These are phyloP conservation scores for Lepilemur ruficaudatus DNA, from an alignment of 2,797 vertebrate genomes.

Conservation along the genomic window DNA sequence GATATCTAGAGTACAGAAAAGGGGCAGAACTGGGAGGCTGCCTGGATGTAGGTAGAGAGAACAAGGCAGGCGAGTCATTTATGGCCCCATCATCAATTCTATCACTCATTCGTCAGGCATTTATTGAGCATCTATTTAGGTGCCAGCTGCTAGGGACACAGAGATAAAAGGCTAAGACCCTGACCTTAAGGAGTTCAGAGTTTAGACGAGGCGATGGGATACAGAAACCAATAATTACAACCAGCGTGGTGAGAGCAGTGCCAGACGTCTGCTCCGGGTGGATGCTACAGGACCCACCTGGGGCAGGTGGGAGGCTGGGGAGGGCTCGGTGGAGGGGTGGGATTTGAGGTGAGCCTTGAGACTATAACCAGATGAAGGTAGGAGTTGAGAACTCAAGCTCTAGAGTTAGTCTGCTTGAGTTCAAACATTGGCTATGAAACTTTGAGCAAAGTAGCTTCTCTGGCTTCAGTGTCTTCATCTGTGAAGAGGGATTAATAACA, in stretches of 20 bases:
- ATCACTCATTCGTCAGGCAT: neutral
- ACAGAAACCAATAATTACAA: neutral
- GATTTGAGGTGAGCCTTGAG: neutral
- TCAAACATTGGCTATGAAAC: neutral
- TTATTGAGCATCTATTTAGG: conserved; percentile 51
- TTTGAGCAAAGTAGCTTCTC: neutral
- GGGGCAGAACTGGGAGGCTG: neutral
- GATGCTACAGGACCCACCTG: neutral
- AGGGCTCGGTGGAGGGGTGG: neutral
- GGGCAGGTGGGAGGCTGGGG: neutral
- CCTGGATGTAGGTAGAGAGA: neutral
- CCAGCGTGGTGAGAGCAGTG: neutral
- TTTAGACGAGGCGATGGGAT: neutral
- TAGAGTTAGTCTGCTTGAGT: neutral
- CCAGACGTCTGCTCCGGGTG: neutral
- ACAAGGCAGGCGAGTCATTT: neutral
- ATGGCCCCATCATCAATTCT: neutral
- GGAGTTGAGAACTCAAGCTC: neutral
- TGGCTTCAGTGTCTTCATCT: neutral
- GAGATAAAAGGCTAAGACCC: conserved; percentile 43
- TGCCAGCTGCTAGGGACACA: conserved; percentile 38
- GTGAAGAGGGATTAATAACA: neutral
- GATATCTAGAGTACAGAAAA: neutral
- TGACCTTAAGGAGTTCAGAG: conserved; percentile 3
- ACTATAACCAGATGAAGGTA: neutral